Base-by-base conservation (phyloP, 2,888 invertebrate species). In the Mylabris sibirica region DNA sequence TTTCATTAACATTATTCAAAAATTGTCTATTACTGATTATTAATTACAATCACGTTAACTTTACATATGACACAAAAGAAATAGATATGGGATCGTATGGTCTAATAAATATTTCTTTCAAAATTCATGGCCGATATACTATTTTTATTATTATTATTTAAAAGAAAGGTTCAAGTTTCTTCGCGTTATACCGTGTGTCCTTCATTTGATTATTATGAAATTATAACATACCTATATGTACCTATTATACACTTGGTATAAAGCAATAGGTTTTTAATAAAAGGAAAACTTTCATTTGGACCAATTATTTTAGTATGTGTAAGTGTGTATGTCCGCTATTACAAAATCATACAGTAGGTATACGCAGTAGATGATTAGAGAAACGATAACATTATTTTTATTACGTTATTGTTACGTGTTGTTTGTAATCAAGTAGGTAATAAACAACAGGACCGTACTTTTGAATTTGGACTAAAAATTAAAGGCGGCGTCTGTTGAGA, bases 201-300 rank as follows among this genome's bases (percentile, higher is more conserved):
- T 44, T 44, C 44, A 17, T 44, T 44, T 44, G 11, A 44, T 44
- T 44, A 44, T 44, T 44, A n/a, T 44, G 44, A 44, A 44, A 44
- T 8, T 44, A 17, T n/a, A 44, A 6, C 30, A 8, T 30, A 30
- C 30, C n/a, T n/a, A n/a, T n/a, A n/a, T n/a, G n/a, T n/a, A n/a
- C n/a, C n/a, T n/a, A n/a, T n/a, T n/a, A n/a, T n/a, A n/a, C n/a
- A n/a, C n/a, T n/a, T n/a, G n/a, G n/a, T n/a, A n/a, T n/a, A n/a
- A n/a, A n/a, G n/a, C n/a, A n/a, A n/a, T n/a, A n/a, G 9, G 34
- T 38, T 14, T 44, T 44, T 8, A 44, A 44, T 44, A 44, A n/a
- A 44, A 44, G 44, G 44, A 44, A 44, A 44, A 44, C 44, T 44
- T 44, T 44, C 44, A 44, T 44, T 30, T 44, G 44, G 44, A 44